phyloP scores from a whole-genome alignment of 53 echinoderm and acorn worm genomes.

The Astropecten irregularis region DNA sequence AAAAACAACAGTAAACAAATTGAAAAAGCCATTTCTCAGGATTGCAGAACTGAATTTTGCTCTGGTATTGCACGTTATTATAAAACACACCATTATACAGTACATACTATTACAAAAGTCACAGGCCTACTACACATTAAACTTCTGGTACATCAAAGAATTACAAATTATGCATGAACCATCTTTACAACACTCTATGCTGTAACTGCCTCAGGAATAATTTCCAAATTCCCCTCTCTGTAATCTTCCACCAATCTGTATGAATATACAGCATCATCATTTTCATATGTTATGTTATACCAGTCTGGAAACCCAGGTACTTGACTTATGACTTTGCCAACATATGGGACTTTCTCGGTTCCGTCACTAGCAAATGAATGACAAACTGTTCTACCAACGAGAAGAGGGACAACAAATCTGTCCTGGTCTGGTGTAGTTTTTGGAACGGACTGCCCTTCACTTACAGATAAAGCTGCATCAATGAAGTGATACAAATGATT shows the following conservation, averaged over 20 bases:
- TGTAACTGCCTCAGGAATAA: not conserved
- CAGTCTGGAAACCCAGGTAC: slow-evolving; percentile 54
- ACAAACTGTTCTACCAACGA: not conserved
- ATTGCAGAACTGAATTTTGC: too few species aligned
- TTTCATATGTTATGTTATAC: slow-evolving; percentile 42
- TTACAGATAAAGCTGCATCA: slow-evolving; percentile 32
- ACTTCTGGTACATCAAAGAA: too few species aligned
- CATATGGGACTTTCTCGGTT: not conserved
- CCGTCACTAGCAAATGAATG: not conserved
- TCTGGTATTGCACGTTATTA: too few species aligned
- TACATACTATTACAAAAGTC: too few species aligned
- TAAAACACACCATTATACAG: too few species aligned
- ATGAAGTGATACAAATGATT: slow-evolving; percentile 49
- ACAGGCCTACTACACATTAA: too few species aligned
- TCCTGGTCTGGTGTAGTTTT: not conserved
- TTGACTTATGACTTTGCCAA: slow-evolving; percentile 52
- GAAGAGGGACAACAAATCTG: not conserved
- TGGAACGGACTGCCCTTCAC: not conserved
- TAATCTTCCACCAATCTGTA: slow-evolving; percentile 30
- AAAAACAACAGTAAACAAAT: not conserved
- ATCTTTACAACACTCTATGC: not conserved
- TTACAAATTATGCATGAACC: too few species aligned
- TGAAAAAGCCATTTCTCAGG: not conserved
- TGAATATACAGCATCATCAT: slow-evolving; percentile 27
- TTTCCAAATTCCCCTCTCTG: not conserved